These are phyloP conservation scores for Aelia acuminata DNA, from an alignment of 2,888 invertebrate genomes.

Conservation along the genomic window DNA sequence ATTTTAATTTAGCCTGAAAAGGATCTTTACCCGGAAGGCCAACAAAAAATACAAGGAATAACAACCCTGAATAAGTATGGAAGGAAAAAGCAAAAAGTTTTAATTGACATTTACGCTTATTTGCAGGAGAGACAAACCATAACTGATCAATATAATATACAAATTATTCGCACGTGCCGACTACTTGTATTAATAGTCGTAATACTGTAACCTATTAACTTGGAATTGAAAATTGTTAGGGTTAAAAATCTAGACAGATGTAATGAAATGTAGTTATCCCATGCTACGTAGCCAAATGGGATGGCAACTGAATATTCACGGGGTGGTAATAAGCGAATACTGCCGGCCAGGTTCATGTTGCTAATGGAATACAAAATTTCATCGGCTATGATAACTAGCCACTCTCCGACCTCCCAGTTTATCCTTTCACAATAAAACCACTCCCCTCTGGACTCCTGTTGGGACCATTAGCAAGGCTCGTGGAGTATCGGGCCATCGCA, in stretches of 20 bases:
- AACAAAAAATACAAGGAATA: too few relatives aligned
- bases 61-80: too few relatives aligned
- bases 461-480: not conserved
- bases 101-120: too few relatives aligned
- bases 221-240: not conserved
- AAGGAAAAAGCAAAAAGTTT: too few relatives aligned
- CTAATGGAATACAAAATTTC: conserved; percentile 48
- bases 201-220: too few relatives aligned
- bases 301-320: conserved; percentile 13
- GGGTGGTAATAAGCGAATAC: conserved; percentile 44
- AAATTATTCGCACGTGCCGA: too few relatives aligned
- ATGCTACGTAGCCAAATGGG: conserved; percentile 12
- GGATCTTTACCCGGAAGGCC: too few relatives aligned
- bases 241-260: not conserved
- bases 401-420: conserved; percentile 24
- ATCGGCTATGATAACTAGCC: conserved; percentile 22
- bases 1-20: too few relatives aligned
- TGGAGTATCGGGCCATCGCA: too few relatives aligned
- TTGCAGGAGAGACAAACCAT: too few relatives aligned
- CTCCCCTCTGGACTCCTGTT: not conserved
- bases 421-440: conserved; percentile 35
- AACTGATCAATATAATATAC: too few relatives aligned
- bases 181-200: too few relatives aligned
- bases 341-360: conserved; percentile 12
- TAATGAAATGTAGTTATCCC: not conserved